Evolutionary conservation across 2,888 invertebrate species (phyloP), one percentile per base, ranked within the genome.

Genomic region (Dendrolimus houi): DNA sequence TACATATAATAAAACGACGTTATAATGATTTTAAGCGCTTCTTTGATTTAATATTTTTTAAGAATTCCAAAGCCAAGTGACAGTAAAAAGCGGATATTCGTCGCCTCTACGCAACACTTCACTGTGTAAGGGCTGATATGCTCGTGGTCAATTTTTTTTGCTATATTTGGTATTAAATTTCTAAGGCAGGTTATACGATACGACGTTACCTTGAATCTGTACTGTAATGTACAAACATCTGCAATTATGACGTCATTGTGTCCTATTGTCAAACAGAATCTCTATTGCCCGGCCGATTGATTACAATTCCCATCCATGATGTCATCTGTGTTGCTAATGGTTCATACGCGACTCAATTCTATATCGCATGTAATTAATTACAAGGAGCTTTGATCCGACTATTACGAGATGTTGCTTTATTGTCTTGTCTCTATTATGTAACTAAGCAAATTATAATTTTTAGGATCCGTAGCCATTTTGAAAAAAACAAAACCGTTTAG

Each of bases 271-370:
- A 72, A 70, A 65, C 62, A 55, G 54, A 60, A 64, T 71, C 69
- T 68, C 78, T 65, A 81, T 84, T 83, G 83, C 83, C 70, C 67
- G 68, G 58, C 72, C 78, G 77, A 83, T 82, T 81, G 83, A 84
- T 82, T 79, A 83, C 82, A 78, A 80, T 80, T 73, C 71, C 75
- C 74, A 77, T 77, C 74, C 66, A 74, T 64, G 60, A 62, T 67
- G 64, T 65, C 64, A 57, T 69, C 68, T 60, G 57, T 62, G 56
- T 62, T 70, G 62, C 67, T 70, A 75, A 70, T 72, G 65, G 64
- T 57, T 57, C 58, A 58, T 60, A 67, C 68, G 69, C 63, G 67
- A 64, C 54, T 55, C 60, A 62, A 67, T 66, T 57, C 61, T 55
- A 52, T 52, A 54, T 55, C 29, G 53, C 17, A 40, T 42, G 53